Evolutionary conservation across 2,888 invertebrate species (phyloP).

Genomic region (Stegana nigrithorax): DNA sequence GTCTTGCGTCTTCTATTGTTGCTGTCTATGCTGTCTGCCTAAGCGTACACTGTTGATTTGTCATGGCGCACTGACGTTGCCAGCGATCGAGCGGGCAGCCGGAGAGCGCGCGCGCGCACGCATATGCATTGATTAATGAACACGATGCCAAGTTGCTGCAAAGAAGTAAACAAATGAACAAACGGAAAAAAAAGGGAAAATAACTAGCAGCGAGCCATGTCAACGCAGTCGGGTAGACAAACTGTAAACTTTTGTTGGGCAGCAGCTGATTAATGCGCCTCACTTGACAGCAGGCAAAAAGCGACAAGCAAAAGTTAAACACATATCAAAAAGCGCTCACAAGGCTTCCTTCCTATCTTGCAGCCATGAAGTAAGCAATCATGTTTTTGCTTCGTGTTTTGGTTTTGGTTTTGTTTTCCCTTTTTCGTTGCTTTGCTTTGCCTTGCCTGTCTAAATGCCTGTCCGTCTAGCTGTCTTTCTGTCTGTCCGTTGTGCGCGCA

Average conservation of each 20-base stretch:
- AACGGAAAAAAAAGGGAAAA: background rate
- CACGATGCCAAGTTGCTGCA: background rate
- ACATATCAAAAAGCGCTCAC: background rate
- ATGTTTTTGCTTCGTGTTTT: background rate
- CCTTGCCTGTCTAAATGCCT: too few relatives aligned
- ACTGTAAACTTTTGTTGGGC: background rate
- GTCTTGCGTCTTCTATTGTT: background rate
- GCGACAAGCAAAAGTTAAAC: slow-evolving; percentile 9
- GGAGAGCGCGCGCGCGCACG: background rate
- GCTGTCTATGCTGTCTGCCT: background rate
- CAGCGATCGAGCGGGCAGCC: too few relatives aligned
- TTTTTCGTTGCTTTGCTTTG: background rate
- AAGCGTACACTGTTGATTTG: slow-evolving; percentile 10
- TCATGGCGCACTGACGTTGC: slow-evolving; percentile 5
- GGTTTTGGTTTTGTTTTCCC: background rate
- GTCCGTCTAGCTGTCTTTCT: too few relatives aligned
- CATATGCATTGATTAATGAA: slow-evolving; percentile 8
- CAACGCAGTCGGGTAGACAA: background rate
- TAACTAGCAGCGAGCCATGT: background rate
- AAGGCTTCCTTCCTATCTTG: too few relatives aligned
- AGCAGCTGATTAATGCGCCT: background rate
- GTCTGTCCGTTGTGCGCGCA: slow-evolving; percentile 4
- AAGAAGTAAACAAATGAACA: background rate
- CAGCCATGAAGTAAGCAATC: too few relatives aligned
- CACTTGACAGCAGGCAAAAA: too few relatives aligned